These are phyloP conservation scores for Drosophila gaucha DNA, from an alignment of 2,888 invertebrate genomes.

Conservation along the genomic window DNA sequence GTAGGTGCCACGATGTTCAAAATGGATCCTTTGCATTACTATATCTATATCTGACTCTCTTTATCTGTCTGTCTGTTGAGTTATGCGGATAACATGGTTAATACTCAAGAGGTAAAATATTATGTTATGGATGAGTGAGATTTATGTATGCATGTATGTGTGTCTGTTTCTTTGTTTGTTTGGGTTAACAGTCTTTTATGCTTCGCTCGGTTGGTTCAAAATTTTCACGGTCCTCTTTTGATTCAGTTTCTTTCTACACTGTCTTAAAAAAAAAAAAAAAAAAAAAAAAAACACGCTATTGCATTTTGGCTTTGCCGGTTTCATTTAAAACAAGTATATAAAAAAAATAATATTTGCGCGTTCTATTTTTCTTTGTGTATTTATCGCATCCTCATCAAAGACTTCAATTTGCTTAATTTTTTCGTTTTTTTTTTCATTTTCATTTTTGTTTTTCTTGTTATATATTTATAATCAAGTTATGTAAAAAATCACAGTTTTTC, in stretches of 20 bases:
- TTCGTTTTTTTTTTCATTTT: slow-evolving; percentile 7
- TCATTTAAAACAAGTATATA: slow-evolving; percentile 19
- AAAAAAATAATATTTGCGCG: slow-evolving; percentile 25
- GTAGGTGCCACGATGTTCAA: too few species aligned
- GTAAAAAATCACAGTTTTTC: slow-evolving; percentile 83
- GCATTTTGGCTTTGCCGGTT: slow-evolving; percentile 48
- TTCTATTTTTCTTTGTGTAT: slow-evolving; percentile 14
- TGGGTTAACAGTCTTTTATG: slow-evolving; percentile 58
- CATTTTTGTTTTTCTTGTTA: slow-evolving; percentile 52
- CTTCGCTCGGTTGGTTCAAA: slow-evolving; percentile 51
- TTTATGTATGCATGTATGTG: slow-evolving; percentile 6
- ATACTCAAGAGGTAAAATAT: slow-evolving; percentile 52
- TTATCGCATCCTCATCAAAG: slow-evolving; percentile 45
- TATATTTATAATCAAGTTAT: slow-evolving; percentile 74
- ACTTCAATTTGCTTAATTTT: slow-evolving; percentile 20
- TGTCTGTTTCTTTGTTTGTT: slow-evolving; percentile 17
- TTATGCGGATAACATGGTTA: slow-evolving; percentile 25
- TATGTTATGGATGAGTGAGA: slow-evolving; percentile 14
- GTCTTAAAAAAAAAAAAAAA: neutral
- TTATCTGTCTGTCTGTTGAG: slow-evolving; percentile 11
- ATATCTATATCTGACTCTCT: neutral
- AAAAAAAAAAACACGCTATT: slow-evolving; percentile 8
- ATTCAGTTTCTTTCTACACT: slow-evolving; percentile 8
- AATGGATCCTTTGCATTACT: neutral
- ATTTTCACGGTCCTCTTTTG: slow-evolving; percentile 17